Conservation (phyloP, 2,797 vertebrate genomes). For the Tapirus indicus region DNA sequence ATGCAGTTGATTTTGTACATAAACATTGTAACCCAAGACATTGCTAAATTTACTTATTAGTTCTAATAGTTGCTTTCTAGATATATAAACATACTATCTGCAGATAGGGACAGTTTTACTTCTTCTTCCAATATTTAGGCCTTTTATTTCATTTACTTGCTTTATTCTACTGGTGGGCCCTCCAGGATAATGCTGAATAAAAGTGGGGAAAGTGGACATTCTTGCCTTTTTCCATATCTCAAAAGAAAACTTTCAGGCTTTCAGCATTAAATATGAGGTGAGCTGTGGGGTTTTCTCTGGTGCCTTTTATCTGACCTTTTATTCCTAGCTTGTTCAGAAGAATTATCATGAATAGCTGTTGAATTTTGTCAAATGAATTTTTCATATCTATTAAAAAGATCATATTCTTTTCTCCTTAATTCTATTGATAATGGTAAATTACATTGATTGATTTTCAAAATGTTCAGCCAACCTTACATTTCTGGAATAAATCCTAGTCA, state of each 20-base stretch:
- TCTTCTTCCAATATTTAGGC: not conserved
- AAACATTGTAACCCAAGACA: not conserved
- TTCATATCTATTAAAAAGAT: not conserved
- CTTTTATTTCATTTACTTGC: not conserved
- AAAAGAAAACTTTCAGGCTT: not conserved
- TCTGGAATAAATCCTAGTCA: not conserved
- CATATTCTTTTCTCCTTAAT: not conserved
- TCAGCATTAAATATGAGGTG: not conserved
- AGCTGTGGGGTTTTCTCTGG: not conserved
- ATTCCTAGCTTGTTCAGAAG: not conserved
- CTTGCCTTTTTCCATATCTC: not conserved
- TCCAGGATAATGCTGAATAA: not conserved
- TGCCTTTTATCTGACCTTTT: not conserved
- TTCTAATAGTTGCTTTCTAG: not conserved
- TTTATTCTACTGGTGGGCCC: not conserved
- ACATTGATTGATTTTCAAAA: not conserved
- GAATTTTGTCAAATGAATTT: not conserved
- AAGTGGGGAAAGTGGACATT: not conserved
- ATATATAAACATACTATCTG: not conserved
- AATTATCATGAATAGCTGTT: not conserved
- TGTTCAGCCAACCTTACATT: not conserved
- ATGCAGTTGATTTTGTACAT: not conserved
- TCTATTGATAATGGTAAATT: not conserved
- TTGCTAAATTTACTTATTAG: not conserved
- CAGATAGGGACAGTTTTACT: not conserved